phyloP scores from a whole-genome alignment of 2,888 invertebrate genomes.

The Apamea crenata region DNA sequence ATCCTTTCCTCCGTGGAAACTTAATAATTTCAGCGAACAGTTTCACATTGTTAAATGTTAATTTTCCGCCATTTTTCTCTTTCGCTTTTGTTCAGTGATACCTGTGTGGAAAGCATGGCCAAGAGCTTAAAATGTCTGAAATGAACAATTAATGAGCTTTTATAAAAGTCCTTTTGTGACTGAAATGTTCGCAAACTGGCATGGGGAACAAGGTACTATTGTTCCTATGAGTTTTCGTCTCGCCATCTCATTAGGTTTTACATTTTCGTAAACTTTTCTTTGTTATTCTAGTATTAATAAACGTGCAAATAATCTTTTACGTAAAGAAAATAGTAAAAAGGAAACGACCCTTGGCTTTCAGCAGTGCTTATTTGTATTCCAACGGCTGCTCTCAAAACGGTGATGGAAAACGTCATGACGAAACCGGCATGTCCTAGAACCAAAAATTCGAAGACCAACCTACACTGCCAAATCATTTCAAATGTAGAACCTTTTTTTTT shows the following conservation, averaged over 20 bases:
- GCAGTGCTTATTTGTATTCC: background rate
- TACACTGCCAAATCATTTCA: too few relatives aligned
- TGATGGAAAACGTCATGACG: too few relatives aligned
- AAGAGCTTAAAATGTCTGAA: slow-evolving; percentile 15
- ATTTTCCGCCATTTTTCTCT: slow-evolving; percentile 34
- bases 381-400: too few relatives aligned
- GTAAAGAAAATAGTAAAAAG: background rate
- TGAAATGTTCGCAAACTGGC: slow-evolving; percentile 10
- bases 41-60: slow-evolving; percentile 23
- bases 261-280: background rate
- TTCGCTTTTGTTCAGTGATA: slow-evolving; percentile 4
- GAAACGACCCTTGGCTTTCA: background rate
- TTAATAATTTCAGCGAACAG: slow-evolving; percentile 10
- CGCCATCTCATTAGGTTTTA: background rate
- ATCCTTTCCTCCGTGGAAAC: background rate
- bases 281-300: background rate
- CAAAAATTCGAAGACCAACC: too few relatives aligned
- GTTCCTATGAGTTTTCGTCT: background rate
- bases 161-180: background rate
- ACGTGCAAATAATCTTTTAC: background rate
- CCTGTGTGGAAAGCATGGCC: background rate
- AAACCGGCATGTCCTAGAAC: too few relatives aligned
- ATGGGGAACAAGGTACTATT: background rate
- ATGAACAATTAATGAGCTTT: slow-evolving; percentile 26
- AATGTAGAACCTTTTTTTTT: too few relatives aligned